A percentile compares a stretch with the other conserved stretches of the same genome.
phyloP scores from a whole-genome alignment of 1,140 invertebrate genomes.

The Ditylenchus dipsaci region DNA sequence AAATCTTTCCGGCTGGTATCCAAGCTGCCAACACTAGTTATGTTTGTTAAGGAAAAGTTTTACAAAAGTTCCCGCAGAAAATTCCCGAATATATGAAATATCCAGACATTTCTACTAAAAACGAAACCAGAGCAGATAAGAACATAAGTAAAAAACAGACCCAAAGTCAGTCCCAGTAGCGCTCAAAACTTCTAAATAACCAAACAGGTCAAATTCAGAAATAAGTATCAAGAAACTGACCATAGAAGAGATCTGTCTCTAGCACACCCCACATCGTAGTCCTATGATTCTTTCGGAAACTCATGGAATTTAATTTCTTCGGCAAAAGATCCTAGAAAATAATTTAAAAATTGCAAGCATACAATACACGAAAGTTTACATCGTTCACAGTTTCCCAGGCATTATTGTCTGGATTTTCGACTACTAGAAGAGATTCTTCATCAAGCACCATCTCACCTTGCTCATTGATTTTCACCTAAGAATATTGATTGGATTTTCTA shows the following conservation, averaged over 20 bases:
- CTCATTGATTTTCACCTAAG: conserved; percentile 40
- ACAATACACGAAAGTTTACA: conserved; percentile 19
- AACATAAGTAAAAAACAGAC: too few relatives aligned
- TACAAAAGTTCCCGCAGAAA: too few relatives aligned
- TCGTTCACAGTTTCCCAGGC: conserved; percentile 41
- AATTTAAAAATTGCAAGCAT: neutral
- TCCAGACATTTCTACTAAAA: too few relatives aligned
- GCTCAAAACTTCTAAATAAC: conserved; percentile 30
- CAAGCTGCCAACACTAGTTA: too few relatives aligned
- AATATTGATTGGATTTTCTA: neutral
- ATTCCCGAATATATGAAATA: too few relatives aligned
- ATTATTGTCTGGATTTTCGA: conserved; percentile 32
- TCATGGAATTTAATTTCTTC: conserved; percentile 36
- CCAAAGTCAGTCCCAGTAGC: conserved; percentile 41
- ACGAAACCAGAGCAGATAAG: too few relatives aligned
- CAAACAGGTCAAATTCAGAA: conserved; percentile 1
- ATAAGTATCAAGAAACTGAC: neutral
- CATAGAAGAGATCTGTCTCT: conserved; percentile 44
- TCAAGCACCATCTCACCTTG: conserved; percentile 41
- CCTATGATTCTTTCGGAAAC: conserved; percentile 33
- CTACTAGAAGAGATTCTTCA: conserved; percentile 35
- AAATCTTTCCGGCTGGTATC: too few relatives aligned
- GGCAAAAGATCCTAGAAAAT: conserved; percentile 35
- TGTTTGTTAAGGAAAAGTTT: too few relatives aligned
- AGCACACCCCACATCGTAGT: conserved; percentile 20